Base-by-base conservation (phyloP, 1,140 invertebrate genomes). In the Pseudomyrmex flavicornis region DNA sequence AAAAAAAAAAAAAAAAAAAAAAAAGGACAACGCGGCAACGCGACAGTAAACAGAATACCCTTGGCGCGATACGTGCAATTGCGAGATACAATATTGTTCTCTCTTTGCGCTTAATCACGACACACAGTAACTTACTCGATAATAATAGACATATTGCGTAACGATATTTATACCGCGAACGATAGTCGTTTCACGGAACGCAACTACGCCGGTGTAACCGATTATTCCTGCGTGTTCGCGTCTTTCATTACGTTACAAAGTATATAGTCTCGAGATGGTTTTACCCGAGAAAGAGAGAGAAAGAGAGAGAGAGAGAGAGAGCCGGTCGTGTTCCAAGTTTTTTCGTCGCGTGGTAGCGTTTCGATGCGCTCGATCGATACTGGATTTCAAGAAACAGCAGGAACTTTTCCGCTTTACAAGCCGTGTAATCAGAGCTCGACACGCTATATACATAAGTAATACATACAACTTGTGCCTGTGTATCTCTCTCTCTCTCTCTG, bases 381-480 rank as follows among this genome's bases (percentile, higher is more conserved):
- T 70, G 66, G 66, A 80, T 80, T 80, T 80, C 76, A 80, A 80
- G 76, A 80, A 80, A 80, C 76, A 80, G 76, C 76, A 70, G 76
- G 54, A 80, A 80, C 76, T 80, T 80, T 80, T 80, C 76, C 76
- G 76, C 76, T 80, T 80, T 80, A 72, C 76, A 80, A 80, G 76
- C 76, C 76, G 76, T 80, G 76, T 80, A 80, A 80, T 80, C 76
- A 80, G 76, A 80, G 66, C 76, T 72, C 76, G 76, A 80, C 76
- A 80, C 66, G 76, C 76, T 80, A 80, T 70, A 80, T 80, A 80
- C 76, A 80, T 80, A 80, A 80, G 76, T 80, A 80, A 80, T 80
- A 80, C 76, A 72, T 72, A 35, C 35, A 35, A 35, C 76, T 80
- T 22, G 76, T 22, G 76, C 44, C 56, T 35, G 76, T 80, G 48